phyloP scores from a whole-genome alignment of 2,113 vertebrate genomes.

The Polypterus senegalus region DNA sequence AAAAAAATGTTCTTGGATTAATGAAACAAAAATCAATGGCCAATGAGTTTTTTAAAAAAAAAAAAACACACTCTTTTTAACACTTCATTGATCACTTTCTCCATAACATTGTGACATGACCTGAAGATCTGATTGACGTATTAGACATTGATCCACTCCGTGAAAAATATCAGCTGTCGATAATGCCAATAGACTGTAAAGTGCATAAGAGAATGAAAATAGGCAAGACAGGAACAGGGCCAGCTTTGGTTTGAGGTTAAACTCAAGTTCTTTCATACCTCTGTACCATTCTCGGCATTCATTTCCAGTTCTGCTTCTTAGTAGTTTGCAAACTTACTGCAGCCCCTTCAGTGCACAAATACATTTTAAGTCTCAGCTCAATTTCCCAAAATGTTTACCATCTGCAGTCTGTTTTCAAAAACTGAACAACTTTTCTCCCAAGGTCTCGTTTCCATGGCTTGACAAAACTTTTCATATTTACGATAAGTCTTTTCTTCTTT shows the following conservation, averaged over 20 bases:
- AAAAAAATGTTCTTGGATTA: no score
- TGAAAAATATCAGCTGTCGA: no score
- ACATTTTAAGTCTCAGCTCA: not conserved
- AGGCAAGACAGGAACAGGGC: not conserved
- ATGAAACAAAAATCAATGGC: no score
- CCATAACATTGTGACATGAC: no score
- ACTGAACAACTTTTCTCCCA: constrained; percentile 73
- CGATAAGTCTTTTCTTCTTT: constrained; percentile 65
- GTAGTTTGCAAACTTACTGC: constrained; percentile 25
- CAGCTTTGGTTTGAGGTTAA: not conserved
- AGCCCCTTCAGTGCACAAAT: constrained; percentile 24
- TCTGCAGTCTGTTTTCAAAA: constrained; percentile 77
- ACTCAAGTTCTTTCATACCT: constrained; percentile 24
- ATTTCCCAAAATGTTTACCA: constrained; percentile 32
- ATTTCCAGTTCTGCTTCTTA: constrained; percentile 44
- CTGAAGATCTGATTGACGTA: no score
- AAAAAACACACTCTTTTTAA: no score
- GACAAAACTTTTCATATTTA: constrained; percentile 97
- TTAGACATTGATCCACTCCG: no score
- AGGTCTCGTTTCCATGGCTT: constrained; percentile 81
- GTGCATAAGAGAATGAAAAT: constrained; percentile 63
- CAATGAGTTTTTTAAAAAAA: no score
- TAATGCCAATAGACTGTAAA: constrained; percentile 52
- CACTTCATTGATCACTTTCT: no score
- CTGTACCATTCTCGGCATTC: constrained; percentile 43